Conservation (phyloP, 1,140 invertebrate genomes). For the Drosophila lacteicornis region DNA sequence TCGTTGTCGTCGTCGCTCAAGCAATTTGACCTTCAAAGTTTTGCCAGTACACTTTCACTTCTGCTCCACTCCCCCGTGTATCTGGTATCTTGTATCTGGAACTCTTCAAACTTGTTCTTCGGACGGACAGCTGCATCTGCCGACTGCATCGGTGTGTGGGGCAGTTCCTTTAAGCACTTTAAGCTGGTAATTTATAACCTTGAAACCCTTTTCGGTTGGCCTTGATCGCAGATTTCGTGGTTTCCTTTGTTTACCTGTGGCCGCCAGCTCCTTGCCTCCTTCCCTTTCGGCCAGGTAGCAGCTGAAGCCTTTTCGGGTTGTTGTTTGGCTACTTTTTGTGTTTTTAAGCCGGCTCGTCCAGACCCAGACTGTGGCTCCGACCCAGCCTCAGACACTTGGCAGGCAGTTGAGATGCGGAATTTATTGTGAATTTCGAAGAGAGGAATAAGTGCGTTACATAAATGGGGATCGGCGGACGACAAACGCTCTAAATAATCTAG, state of each 20-base stretch:
- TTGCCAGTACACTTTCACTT: slow-evolving; percentile 22
- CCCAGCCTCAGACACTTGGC: slow-evolving; percentile 24
- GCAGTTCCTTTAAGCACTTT: slow-evolving; percentile 58
- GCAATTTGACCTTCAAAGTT: slow-evolving; percentile 61
- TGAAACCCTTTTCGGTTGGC: slow-evolving; percentile 71
- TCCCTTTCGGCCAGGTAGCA: slow-evolving; percentile 20
- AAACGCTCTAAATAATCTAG: neutral
- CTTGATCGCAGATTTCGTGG: slow-evolving; percentile 56
- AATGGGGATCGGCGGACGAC: neutral
- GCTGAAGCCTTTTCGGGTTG: slow-evolving; percentile 46
- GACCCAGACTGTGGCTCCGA: slow-evolving; percentile 15
- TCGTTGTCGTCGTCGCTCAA: slow-evolving; percentile 25
- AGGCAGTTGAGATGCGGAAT: slow-evolving; percentile 41
- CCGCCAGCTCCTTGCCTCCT: slow-evolving; percentile 7
- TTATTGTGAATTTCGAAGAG: slow-evolving; percentile 13
- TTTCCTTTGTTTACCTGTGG: slow-evolving; percentile 36
- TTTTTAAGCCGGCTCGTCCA: slow-evolving; percentile 13
- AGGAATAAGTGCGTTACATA: slow-evolving; percentile 20
- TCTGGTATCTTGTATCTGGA: slow-evolving; percentile 26
- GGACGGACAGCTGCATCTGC: slow-evolving; percentile 33
- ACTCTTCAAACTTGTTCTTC: slow-evolving; percentile 50
- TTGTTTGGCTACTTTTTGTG: slow-evolving; percentile 49
- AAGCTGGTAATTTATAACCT: slow-evolving; percentile 71
- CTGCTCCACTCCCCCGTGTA: slow-evolving; percentile 10
- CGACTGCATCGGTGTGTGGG: slow-evolving; percentile 11